These are phyloP conservation scores for Ceratina australensis DNA, from an alignment of 1,140 invertebrate genomes.

Conservation along the genomic window DNA sequence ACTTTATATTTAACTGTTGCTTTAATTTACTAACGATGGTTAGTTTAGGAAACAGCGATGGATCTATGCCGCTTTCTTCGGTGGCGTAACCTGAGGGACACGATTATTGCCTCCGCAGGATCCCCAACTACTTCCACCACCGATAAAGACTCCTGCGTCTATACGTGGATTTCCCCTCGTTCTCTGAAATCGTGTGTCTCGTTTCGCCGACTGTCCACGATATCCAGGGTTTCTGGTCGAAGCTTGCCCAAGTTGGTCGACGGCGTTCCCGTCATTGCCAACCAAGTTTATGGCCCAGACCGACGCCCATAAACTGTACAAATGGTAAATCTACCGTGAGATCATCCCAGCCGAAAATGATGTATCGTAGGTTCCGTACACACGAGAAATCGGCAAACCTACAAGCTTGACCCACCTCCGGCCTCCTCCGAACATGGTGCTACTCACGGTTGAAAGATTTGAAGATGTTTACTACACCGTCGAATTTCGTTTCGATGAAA, in stretches of 20 bases:
- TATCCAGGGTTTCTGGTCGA: constrained; percentile 22
- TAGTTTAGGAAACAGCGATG: constrained; percentile 44
- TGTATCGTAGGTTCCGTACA: constrained; percentile 75
- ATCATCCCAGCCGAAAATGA: constrained; percentile 80
- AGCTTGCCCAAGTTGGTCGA: constrained; percentile 70
- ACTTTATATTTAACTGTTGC: no score
- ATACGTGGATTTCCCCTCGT: constrained; percentile 42
- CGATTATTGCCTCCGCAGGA: constrained; percentile 48
- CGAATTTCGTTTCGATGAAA: neutral
- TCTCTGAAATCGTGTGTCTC: constrained; percentile 1
- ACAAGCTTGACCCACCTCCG: constrained; percentile 48
- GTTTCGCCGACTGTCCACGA: neutral
- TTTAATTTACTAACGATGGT: constrained; percentile 17
- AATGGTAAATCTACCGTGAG: constrained; percentile 80
- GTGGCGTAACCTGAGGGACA: constrained; percentile 31
- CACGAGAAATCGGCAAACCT: constrained; percentile 48
- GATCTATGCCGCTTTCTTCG: constrained; percentile 53
- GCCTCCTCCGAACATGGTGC: neutral
- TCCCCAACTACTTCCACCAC: constrained; percentile 40
- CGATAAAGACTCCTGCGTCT: constrained; percentile 27
- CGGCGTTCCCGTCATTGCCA: constrained; percentile 76
- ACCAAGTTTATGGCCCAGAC: constrained; percentile 79
- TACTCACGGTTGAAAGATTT: constrained; percentile 18
- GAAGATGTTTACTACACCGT: neutral
- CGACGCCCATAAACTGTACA: constrained; percentile 78